Percentiles rank a stretch among this genome's conserved stretches.
Conservation (phyloP, 1,140 invertebrate genomes). For the Acromyrmex echinatior region DNA sequence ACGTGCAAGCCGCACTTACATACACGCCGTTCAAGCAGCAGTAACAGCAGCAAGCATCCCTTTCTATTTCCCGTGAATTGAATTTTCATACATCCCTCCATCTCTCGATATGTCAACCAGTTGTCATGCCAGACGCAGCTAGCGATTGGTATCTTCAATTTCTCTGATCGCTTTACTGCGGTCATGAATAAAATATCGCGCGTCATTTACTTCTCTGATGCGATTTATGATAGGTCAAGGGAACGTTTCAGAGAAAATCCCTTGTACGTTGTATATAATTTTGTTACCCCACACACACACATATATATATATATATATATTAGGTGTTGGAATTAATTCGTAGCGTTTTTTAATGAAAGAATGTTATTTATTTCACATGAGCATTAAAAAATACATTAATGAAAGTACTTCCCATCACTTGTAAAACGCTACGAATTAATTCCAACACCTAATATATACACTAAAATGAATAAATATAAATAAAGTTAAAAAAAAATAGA, state of each 20-base stretch:
- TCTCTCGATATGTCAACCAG: constrained; percentile 57
- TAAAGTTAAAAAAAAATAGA: too few species aligned
- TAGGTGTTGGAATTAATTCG: too few species aligned
- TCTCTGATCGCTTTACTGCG: constrained; percentile 57
- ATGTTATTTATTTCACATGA: too few species aligned
- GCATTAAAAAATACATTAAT: too few species aligned
- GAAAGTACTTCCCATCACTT: too few species aligned
- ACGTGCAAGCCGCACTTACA: constrained; percentile 39
- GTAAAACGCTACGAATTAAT: too few species aligned
- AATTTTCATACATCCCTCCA: constrained; percentile 65
- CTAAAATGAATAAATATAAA: background rate
- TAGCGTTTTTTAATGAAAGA: too few species aligned
- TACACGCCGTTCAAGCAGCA: constrained; percentile 6
- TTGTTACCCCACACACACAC: background rate
- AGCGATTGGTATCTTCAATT: constrained; percentile 66
- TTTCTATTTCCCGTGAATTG: constrained; percentile 45
- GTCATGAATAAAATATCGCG: constrained; percentile 71
- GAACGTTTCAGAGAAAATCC: background rate
- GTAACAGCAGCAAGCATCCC: constrained; percentile 9
- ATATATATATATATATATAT: too few species aligned
- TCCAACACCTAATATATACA: too few species aligned
- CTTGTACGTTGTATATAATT: background rate
- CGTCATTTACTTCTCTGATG: constrained; percentile 50
- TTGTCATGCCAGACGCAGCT: background rate
- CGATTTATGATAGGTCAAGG: background rate